A percentile compares a stretch with the other conserved stretches of the same genome.
These are phyloP conservation scores for Hofmannophila pseudospretella DNA, from an alignment of 2,888 invertebrate genomes.

Conservation along the genomic window DNA sequence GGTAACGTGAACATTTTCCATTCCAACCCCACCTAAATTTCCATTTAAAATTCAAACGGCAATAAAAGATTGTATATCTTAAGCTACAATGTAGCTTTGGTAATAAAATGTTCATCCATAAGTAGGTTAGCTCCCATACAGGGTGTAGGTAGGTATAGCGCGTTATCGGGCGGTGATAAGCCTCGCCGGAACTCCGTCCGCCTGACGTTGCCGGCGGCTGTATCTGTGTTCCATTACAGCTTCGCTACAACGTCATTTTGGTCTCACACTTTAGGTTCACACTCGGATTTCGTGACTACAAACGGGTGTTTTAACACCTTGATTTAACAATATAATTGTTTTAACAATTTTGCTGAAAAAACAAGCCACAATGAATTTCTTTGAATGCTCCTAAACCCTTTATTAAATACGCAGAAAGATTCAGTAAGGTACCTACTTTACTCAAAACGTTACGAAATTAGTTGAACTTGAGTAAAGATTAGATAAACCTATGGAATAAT, in stretches of 20 bases:
- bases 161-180: constrained; percentile 68
- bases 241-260: constrained; percentile 35
- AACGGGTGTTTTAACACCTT: constrained; percentile 5
- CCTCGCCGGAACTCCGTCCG: constrained; percentile 48
- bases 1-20: background rate
- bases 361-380: too few relatives aligned
- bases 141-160: constrained; percentile 25
- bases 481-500: too few relatives aligned
- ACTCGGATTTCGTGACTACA: constrained; percentile 31
- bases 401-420: too few relatives aligned
- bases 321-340: background rate
- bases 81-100: constrained; percentile 6
- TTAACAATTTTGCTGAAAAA: background rate
- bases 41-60: constrained; percentile 3
- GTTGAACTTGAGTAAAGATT: too few relatives aligned
- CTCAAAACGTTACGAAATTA: too few relatives aligned
- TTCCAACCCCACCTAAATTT: background rate
- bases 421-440: too few relatives aligned
- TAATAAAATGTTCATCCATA: constrained; percentile 29
- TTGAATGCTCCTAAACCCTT: too few relatives aligned
- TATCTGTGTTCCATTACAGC: constrained; percentile 37
- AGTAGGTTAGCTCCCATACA: constrained; percentile 34
- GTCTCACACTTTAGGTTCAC: constrained; percentile 39
- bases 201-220: constrained; percentile 45
- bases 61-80: constrained; percentile 2